phyloP scores from a whole-genome alignment of 2,113 vertebrate genomes.

The Lethenteron camtschaticum region DNA sequence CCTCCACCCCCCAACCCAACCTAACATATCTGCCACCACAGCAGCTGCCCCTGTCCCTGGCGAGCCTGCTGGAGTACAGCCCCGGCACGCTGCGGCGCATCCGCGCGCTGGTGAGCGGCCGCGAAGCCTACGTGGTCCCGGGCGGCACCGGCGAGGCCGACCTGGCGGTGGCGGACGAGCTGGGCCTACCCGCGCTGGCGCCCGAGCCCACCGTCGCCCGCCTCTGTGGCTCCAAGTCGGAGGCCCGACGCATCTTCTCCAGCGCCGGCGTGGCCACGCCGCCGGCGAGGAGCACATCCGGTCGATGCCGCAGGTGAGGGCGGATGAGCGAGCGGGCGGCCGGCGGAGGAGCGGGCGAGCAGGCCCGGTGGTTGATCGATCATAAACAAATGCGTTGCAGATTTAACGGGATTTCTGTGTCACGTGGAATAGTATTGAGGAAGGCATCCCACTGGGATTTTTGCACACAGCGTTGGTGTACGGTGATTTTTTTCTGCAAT shows the following conservation, averaged over 20 bases:
- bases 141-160: slow-evolving; percentile 42
- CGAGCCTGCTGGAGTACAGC: slow-evolving; percentile 54
- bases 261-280: slow-evolving; percentile 29
- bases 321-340: background rate
- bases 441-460: too few relatives aligned
- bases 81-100: slow-evolving; percentile 43
- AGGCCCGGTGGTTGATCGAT: too few relatives aligned
- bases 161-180: slow-evolving; percentile 45
- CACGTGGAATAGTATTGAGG: too few relatives aligned
- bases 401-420: too few relatives aligned
- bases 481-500: too few relatives aligned
- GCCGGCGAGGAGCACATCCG: slow-evolving; percentile 31
- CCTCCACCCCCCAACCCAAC: too few relatives aligned
- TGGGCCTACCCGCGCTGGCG: slow-evolving; percentile 46
- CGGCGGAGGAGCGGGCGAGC: too few relatives aligned
- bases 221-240: slow-evolving; percentile 48
- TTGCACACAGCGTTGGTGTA: too few relatives aligned
- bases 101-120: slow-evolving; percentile 30
- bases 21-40: too few relatives aligned
- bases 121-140: slow-evolving; percentile 38
- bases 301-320: slow-evolving; percentile 36
- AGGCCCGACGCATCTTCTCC: slow-evolving; percentile 34
- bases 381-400: too few relatives aligned
- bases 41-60: slow-evolving; percentile 30
- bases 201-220: slow-evolving; percentile 36